Base-by-base conservation (phyloP, 2,888 invertebrate genomes). In the Argyra leucocephala region DNA sequence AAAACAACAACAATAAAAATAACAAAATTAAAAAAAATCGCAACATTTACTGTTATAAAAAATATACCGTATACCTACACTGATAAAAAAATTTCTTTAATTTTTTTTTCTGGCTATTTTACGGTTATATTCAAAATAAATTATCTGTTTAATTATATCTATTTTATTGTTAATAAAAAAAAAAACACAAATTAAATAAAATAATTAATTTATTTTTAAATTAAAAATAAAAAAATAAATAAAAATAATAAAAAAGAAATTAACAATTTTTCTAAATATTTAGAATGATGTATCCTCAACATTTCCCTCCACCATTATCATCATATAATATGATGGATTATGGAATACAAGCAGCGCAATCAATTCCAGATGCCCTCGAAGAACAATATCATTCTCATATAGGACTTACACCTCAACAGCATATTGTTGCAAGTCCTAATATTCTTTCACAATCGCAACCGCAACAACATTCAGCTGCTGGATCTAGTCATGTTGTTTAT, bases 381-480 rank as follows among this genome's bases (percentile, higher is more conserved):
- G 48, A 48, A 48, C 48, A 48, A 48, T 48, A 48, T 63, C 12
- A 23, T 31, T 36, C 48, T 2, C 66, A 4, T 64, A 78, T 78
- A 72, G 76, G 78, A 76, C 76, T 78, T 73, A 75, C 75, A 22
- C 66, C 70, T 22, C 80, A 77, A 64, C 77, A 76, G 59, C 72
- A 77, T 0, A 72, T 73, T 1, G 76, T 78, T 4, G 18, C 48
- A 18, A 15, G 18, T 48, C 5, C 48, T 18, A 48, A 48, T 48
- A 79, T 79, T 10, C 74, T 79, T 72, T 10, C 67, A 7, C 68
- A 68, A 68, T 12, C 67, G 4, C 69, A 69, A 68, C 75, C 75
- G 0, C 70, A 72, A 12, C 75, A 76, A 26, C 63, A 76, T 65
- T 65, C 76, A 0, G 68, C 69, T 7, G 75, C 77, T 3, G 78